Conservation (phyloP, 2,797 vertebrate genomes). For the Cuculus canorus region DNA sequence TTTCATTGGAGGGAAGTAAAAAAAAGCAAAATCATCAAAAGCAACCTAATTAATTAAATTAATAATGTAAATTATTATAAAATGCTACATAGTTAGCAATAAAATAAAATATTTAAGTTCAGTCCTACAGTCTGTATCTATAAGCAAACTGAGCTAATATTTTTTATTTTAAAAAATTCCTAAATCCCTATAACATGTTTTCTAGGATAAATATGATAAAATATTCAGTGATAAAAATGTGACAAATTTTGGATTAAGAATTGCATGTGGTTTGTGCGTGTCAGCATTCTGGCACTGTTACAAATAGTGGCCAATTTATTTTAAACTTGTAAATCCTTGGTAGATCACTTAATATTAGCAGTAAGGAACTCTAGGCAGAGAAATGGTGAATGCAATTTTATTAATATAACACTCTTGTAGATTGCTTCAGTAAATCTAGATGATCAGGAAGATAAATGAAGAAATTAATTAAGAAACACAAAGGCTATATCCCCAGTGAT, state of each 20-base stretch:
- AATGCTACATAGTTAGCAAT: neutral
- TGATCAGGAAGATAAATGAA: constrained; percentile 60
- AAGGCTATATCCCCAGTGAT: neutral
- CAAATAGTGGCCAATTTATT: neutral
- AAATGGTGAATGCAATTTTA: constrained; percentile 26
- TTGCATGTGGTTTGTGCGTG: neutral
- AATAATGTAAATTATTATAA: neutral
- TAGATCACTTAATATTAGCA: constrained; percentile 3
- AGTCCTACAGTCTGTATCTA: neutral
- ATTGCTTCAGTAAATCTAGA: constrained; percentile 48
- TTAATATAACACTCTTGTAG: constrained; percentile 51
- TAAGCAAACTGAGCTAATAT: neutral
- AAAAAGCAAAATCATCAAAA: neutral
- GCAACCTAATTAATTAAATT: neutral
- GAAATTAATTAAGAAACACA: constrained; percentile 58
- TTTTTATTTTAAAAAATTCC: no score
- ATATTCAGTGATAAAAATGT: neutral
- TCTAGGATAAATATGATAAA: neutral
- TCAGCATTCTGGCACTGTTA: neutral
- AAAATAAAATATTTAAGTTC: neutral
- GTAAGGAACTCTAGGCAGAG: neutral
- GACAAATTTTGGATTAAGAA: neutral
- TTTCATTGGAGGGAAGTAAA: neutral
- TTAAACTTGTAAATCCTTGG: constrained; percentile 38
- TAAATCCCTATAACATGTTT: neutral